A percentile compares a stretch with the other conserved stretches of the same genome.
These are phyloP conservation scores for Lasioglossum calceatum DNA, from an alignment of 2,888 invertebrate genomes.

Conservation along the genomic window DNA sequence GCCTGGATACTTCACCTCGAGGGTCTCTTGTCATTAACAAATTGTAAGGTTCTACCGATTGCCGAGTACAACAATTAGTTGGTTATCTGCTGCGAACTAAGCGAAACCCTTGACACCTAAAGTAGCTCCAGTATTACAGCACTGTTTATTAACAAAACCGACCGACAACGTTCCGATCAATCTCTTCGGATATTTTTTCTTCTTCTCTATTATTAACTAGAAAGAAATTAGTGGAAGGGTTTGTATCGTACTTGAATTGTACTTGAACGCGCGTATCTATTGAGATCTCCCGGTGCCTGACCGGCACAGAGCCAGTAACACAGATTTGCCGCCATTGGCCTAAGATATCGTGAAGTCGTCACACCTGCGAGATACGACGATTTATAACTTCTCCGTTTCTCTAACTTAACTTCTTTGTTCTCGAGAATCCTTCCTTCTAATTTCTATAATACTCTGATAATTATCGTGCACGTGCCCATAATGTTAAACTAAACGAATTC, in stretches of 20 bases:
- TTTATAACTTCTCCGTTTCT: constrained; percentile 52
- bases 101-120: constrained; percentile 12
- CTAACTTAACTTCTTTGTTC: not conserved
- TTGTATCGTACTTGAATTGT: constrained; percentile 10
- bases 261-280: constrained; percentile 34
- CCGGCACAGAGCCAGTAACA: constrained; percentile 44
- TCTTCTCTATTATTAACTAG: not conserved
- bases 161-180: not conserved
- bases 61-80: constrained; percentile 68
- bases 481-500: too few species aligned
- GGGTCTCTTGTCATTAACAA: constrained; percentile 78
- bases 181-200: not conserved
- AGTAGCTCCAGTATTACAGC: not conserved
- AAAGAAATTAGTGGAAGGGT: not conserved
- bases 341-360: constrained; percentile 58
- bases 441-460: not conserved
- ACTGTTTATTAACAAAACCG: too few species aligned
- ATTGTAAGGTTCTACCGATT: constrained; percentile 65
- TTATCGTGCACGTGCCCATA: not conserved
- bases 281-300: constrained; percentile 31
- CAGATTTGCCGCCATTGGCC: constrained; percentile 51
- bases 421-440: not conserved
- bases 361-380: constrained; percentile 65
- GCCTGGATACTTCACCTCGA: constrained; percentile 76
- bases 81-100: constrained; percentile 49